Conservation (phyloP, 2,888 invertebrate species). For the Stegophylla sp. region DNA sequence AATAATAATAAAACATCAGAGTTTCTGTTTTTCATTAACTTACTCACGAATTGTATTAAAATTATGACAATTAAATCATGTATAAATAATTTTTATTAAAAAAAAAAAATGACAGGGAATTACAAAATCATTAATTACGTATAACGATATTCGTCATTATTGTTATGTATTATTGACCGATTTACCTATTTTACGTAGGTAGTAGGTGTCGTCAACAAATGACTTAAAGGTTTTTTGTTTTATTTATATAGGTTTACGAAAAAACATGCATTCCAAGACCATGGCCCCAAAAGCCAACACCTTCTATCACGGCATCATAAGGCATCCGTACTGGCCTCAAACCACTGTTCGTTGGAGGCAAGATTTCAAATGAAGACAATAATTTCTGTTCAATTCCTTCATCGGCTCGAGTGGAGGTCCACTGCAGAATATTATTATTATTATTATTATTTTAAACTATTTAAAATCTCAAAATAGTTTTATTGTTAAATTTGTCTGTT, state of each 20-base stretch:
- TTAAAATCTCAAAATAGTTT: constrained; percentile 51
- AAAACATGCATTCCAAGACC: constrained; percentile 13
- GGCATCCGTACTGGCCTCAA: constrained; percentile 57
- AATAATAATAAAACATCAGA: not conserved
- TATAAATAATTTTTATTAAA: too few species aligned
- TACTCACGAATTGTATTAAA: not conserved
- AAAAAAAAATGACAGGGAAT: too few species aligned
- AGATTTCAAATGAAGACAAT: constrained; percentile 14
- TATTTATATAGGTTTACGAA: constrained; percentile 34
- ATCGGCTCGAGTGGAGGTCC: constrained; percentile 6
- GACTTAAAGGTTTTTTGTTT: constrained; percentile 7
- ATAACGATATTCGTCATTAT: not conserved
- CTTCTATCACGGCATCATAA: constrained; percentile 33
- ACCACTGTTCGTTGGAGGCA: constrained; percentile 54
- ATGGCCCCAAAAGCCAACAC: constrained; percentile 22
- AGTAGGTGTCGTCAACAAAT: not conserved
- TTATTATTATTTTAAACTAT: constrained; percentile 39
- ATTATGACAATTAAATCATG: too few species aligned
- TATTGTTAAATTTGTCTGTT: constrained; percentile 57
- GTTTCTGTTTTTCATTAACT: not conserved
- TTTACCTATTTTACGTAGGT: not conserved
- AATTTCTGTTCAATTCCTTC: constrained; percentile 26
- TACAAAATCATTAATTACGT: not conserved
- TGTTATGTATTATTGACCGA: not conserved
- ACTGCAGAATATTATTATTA: constrained; percentile 30